phyloP scores from a whole-genome alignment of 2,797 vertebrate species.

The Fratercula arctica region DNA sequence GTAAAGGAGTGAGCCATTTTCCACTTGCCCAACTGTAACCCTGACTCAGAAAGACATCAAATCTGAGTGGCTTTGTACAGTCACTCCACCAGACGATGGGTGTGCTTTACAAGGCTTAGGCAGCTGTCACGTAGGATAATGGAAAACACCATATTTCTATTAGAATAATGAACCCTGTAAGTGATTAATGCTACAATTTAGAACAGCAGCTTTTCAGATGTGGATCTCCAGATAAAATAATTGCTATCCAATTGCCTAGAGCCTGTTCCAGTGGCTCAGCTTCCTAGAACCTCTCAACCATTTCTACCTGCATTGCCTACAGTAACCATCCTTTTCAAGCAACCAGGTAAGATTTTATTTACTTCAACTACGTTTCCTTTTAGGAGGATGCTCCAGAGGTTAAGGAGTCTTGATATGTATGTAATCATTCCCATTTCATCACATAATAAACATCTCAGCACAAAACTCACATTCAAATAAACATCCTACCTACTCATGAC shows the following conservation, averaged over 20 bases:
- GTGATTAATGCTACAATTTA: background rate
- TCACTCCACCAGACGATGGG: background rate
- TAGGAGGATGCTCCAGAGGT: background rate
- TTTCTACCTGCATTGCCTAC: background rate
- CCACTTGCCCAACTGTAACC: background rate
- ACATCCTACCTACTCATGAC: background rate
- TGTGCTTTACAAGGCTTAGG: background rate
- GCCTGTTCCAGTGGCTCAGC: background rate
- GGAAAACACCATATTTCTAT: background rate
- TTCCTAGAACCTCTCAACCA: background rate
- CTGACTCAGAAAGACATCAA: background rate
- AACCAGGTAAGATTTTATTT: background rate
- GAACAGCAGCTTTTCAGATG: background rate
- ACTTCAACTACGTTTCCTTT: background rate
- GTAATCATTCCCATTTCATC: background rate
- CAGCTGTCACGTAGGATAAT: background rate
- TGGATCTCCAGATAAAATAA: background rate
- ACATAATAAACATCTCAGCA: background rate
- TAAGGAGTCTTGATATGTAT: background rate
- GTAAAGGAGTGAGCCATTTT: background rate
- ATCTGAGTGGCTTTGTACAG: background rate
- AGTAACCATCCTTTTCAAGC: background rate
- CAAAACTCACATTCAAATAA: background rate
- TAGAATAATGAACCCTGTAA: background rate
- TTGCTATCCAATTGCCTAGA: background rate